Evolutionary conservation across 2,888 invertebrate genomes (phyloP), one percentile per base, ranked within the genome.

Genomic region (Metalampra italica): DNA sequence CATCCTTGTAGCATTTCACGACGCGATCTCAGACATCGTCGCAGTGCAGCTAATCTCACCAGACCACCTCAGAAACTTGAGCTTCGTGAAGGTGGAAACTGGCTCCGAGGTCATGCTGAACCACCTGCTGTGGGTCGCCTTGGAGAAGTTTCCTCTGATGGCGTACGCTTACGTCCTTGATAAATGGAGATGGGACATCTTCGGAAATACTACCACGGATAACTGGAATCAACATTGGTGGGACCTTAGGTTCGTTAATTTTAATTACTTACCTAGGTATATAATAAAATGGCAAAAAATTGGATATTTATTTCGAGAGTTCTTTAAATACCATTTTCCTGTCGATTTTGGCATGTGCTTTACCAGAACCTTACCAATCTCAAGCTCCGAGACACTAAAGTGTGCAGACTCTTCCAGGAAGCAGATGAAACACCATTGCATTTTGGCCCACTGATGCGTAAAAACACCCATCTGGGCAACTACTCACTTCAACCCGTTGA

Each of bases 1-100:
- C 5, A 22, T 22, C 13, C 13, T 70, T 64, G 11, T 73, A 90
- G 92, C 92, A 55, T 92, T 93, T 62, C 92, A 92, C 68, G 92
- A 92, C 68, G 92, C 92, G 29, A 82, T 93, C 45, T 92, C 93
- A 0, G 92, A 92, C 57, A 91, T 92, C 15, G 86, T 92, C 9
- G 91, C 92, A 7, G 70, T 92, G 13, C 92, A 92, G 40, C 78
- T 92, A 40, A 82, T 88, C n/a, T 85, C 89, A 11, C 91, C 91
- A 0, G 72, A 83, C 29, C 87, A 91, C 64, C 68, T 92, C 47
- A 68, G 78, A 51, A 82, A 75, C 53, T 70, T 91, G 58, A 81
- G 80, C 56, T 66, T 90, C 38, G 68, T 85, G 30, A 73, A 81
- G 38, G 73, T 77, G 15, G 78, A 78, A 12, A 71, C 72, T 0